Evolutionary conservation across 2,113 vertebrate species (phyloP), one percentile per base, ranked within the genome.

Genomic region (Vireo altiloquus): DNA sequence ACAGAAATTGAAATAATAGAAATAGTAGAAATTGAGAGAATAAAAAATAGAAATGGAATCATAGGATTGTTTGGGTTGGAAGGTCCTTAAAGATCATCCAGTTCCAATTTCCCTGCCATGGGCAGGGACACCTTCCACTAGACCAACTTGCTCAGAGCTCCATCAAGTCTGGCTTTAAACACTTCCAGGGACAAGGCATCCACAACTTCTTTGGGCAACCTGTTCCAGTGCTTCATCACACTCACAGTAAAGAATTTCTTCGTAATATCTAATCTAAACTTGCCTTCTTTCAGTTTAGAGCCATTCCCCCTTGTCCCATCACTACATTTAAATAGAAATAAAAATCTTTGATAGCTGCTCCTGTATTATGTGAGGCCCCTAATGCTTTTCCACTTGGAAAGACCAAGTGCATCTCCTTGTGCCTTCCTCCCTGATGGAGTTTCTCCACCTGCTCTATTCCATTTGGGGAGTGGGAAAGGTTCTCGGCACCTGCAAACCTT

Each of bases 361-460:
- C 57, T 1, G 1, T 15, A 10, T 42, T 39, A 19, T 1, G 3
- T 23, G 47, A 59, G 25, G 6, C 7, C 35, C 11, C 49, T 35
- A 20, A 22, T 18, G 20, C 53, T 42, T 78, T 68, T 50, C 37
- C 44, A 56, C 6, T 24, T 35, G 30, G 28, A 50, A 87, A 33
- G 15, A 13, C 19, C 1, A 3, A 22, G 11, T 16, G 9, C 27
- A 60, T n/a, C 53, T 49, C 28, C 40, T 65, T 22, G 14, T 40
- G 24, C 50, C 11, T 68, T 37, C 20, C 40, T 57, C 8, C n/a
- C 15, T 24, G 5, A 10, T 25, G 15, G 28, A 8, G 3, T 52
- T 66, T 30, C 33, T 50, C 37, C 65, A 13, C 3, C 0, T 9
- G 14, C 8, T 44, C 15, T 0, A 0, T 63, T 71, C 49, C 42